A percentile compares a stretch with the other conserved stretches of the same genome.
Evolutionary conservation across 2,113 vertebrate genomes (phyloP).

Genomic region (Salminus brasiliensis): DNA sequence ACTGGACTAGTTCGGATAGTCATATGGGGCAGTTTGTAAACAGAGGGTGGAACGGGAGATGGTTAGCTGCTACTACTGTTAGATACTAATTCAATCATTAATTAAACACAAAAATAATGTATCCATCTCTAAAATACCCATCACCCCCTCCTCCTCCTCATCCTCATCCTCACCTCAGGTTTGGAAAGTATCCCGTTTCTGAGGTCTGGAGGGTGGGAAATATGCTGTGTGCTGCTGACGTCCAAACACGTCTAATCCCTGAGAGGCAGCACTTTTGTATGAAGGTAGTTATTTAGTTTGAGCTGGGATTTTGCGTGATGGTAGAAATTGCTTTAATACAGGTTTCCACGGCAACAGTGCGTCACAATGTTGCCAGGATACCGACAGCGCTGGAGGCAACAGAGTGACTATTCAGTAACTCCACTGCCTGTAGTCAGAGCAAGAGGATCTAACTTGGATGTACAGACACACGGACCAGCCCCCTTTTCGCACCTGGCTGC

Average conservation of each 20-base stretch:
- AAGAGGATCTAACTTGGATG: neutral
- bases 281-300: neutral
- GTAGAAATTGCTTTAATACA: neutral
- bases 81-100: too few species aligned
- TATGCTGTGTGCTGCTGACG: neutral
- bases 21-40: conserved; percentile 64
- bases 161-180: neutral
- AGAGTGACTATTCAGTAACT: neutral
- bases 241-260: neutral
- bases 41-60: neutral
- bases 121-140: too few species aligned
- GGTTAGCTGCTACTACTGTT: neutral
- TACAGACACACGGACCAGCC: too few species aligned
- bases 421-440: neutral
- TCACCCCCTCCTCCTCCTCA: neutral
- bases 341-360: neutral
- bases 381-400: neutral
- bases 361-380: too few species aligned
- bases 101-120: too few species aligned
- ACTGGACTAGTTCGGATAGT: conserved; percentile 36
- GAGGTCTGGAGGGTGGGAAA: neutral
- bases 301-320: neutral
- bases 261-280: neutral
- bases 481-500: too few species aligned
- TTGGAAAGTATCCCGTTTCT: neutral